These are phyloP conservation scores for Cheilosia soror DNA, from an alignment of 2,888 invertebrate genomes.

Conservation along the genomic window DNA sequence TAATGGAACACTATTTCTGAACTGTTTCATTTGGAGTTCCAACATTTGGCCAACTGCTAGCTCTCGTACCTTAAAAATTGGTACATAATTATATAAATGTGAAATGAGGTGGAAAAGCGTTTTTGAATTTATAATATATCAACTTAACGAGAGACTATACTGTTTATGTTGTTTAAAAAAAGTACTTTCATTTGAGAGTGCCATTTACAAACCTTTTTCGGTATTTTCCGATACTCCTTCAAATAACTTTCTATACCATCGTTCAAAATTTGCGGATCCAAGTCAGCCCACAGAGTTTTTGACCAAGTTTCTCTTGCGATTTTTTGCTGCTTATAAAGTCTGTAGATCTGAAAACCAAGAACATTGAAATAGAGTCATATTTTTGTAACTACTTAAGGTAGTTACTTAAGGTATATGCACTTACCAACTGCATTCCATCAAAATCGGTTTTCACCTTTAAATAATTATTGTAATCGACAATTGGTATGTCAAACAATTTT, in stretches of 20 bases:
- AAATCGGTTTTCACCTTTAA: constrained; percentile 87
- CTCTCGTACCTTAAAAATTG: constrained; percentile 80
- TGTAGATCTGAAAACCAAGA: constrained; percentile 85
- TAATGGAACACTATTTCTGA: constrained; percentile 93
- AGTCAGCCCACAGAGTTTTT: constrained; percentile 93
- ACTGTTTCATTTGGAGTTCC: constrained; percentile 94
- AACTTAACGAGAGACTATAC: neutral
- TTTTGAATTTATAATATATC: too few relatives aligned
- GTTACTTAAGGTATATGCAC: too few relatives aligned
- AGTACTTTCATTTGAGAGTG: neutral
- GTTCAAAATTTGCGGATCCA: constrained; percentile 92
- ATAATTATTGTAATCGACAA: constrained; percentile 92
- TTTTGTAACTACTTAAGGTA: neutral
- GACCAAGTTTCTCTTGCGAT: constrained; percentile 92
- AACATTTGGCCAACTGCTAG: constrained; percentile 88
- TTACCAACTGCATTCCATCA: constrained; percentile 86
- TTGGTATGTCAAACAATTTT: constrained; percentile 93
- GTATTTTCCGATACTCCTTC: constrained; percentile 90
- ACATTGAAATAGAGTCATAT: neutral
- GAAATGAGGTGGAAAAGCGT: too few relatives aligned
- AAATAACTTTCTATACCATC: constrained; percentile 95
- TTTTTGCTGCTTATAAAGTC: constrained; percentile 91
- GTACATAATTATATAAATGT: too few relatives aligned
- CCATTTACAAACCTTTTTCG: constrained; percentile 85
- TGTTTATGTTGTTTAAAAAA: neutral